Evolutionary conservation across 2,113 vertebrate genomes (phyloP).

Genomic region (Platichthys stellatus): DNA sequence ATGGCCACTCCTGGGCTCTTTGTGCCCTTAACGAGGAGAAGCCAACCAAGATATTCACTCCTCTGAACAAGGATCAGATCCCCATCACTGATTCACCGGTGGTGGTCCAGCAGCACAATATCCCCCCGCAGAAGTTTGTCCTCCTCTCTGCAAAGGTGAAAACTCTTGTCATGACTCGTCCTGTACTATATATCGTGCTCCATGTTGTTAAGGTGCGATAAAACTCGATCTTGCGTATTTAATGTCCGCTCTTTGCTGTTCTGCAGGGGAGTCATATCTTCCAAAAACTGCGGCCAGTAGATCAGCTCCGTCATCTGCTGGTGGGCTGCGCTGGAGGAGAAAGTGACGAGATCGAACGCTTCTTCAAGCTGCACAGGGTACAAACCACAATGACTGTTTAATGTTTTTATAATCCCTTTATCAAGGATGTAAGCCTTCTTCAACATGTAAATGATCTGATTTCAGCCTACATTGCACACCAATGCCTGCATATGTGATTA

Average conservation of each 20-base stretch:
- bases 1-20: constrained; percentile 97
- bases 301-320: constrained; percentile 94
- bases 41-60: constrained; percentile 87
- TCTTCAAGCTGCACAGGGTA: constrained; percentile 97
- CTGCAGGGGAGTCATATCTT: constrained; percentile 95
- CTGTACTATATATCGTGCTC: neutral
- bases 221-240: neutral
- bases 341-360: constrained; percentile 95
- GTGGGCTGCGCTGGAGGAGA: constrained; percentile 94
- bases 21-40: constrained; percentile 88
- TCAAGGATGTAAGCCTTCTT: neutral
- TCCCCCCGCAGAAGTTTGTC: constrained; percentile 92
- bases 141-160: constrained; percentile 95
- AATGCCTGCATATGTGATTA: neutral
- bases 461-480: neutral
- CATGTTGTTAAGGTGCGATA: neutral
- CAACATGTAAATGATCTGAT: neutral
- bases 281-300: constrained; percentile 94
- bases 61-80: constrained; percentile 90
- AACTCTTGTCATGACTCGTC: neutral
- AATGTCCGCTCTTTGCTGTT: neutral
- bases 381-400: neutral
- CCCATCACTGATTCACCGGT: constrained; percentile 93
- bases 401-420: constrained; percentile 12
- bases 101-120: constrained; percentile 93